Percentiles rank a stretch among this genome's conserved stretches.
Evolutionary conservation across 2,113 vertebrate genomes (phyloP).

Genomic region (Physeter macrocephalus): DNA sequence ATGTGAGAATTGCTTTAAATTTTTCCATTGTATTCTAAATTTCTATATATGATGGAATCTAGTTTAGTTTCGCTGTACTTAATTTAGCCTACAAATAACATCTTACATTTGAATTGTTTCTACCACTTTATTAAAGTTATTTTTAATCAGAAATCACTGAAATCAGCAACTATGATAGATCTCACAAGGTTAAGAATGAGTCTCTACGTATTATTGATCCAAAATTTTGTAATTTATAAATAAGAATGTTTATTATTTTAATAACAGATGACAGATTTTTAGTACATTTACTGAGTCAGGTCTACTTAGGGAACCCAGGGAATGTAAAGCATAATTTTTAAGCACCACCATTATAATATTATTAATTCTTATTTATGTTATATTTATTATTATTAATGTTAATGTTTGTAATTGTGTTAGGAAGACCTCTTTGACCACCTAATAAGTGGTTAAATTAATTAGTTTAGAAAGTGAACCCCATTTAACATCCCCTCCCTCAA

Average conservation of each 20-base stretch:
- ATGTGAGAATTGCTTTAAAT: background rate
- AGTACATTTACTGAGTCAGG: background rate
- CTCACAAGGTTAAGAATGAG: background rate
- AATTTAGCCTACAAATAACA: background rate
- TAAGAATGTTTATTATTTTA: background rate
- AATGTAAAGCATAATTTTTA: background rate
- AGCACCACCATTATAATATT: background rate
- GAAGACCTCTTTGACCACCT: background rate
- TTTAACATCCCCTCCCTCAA: background rate
- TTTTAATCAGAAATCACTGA: background rate
- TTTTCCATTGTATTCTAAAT: background rate
- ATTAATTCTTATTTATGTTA: background rate
- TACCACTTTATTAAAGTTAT: background rate
- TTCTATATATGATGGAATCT: background rate
- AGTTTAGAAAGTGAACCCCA: background rate
- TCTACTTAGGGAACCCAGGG: background rate
- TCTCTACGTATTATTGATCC: background rate
- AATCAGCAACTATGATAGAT: background rate
- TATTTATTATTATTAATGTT: background rate
- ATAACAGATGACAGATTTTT: background rate
- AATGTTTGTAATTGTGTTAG: background rate
- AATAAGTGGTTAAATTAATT: background rate
- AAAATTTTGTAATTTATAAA: background rate
- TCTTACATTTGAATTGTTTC: background rate
- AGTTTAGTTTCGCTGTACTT: background rate